A percentile compares a stretch with the other conserved stretches of the same genome.
Conservation (phyloP, 2,888 invertebrate genomes). For the Cyclophora albipunctata region DNA sequence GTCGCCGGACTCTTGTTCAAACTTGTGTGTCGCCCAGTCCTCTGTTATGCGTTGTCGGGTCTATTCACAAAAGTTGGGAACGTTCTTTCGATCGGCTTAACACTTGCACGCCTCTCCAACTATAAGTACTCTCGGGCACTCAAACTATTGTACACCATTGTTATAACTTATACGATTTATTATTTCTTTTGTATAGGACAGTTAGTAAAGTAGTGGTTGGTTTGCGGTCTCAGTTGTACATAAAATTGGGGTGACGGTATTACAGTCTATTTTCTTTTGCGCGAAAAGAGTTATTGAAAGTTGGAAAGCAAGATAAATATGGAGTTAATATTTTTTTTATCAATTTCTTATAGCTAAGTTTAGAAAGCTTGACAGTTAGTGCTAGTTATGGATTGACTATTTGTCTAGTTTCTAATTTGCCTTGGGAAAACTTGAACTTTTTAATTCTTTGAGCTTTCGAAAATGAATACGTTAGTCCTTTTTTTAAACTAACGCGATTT, state of each 20-base stretch:
- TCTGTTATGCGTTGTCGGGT: constrained; percentile 45
- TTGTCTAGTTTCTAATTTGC: too few relatives aligned
- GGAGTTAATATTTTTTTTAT: too few relatives aligned
- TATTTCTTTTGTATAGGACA: constrained; percentile 13
- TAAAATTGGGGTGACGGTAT: too few relatives aligned
- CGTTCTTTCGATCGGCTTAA: constrained; percentile 67
- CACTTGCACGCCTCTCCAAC: constrained; percentile 53
- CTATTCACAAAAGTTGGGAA: constrained; percentile 56
- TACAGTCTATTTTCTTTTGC: too few relatives aligned
- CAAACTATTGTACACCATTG: constrained; percentile 38
- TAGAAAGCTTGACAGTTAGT: constrained; percentile 12
- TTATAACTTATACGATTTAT: constrained; percentile 43
- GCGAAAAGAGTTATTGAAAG: too few relatives aligned
- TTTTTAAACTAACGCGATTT: too few relatives aligned
- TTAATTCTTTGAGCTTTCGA: too few relatives aligned
- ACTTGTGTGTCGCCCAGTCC: constrained; percentile 53
- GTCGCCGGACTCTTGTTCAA: constrained; percentile 24
- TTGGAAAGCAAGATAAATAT: too few relatives aligned
- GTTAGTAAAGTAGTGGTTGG: too few relatives aligned
- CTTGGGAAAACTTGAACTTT: too few relatives aligned
- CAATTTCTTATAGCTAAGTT: constrained; percentile 11
- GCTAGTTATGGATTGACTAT: background rate
- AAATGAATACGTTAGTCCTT: too few relatives aligned
- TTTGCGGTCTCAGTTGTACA: too few relatives aligned
- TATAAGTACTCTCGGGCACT: constrained; percentile 44